Base-by-base conservation (phyloP, 2,888 invertebrate genomes). In the Trachelus troglodyta region DNA sequence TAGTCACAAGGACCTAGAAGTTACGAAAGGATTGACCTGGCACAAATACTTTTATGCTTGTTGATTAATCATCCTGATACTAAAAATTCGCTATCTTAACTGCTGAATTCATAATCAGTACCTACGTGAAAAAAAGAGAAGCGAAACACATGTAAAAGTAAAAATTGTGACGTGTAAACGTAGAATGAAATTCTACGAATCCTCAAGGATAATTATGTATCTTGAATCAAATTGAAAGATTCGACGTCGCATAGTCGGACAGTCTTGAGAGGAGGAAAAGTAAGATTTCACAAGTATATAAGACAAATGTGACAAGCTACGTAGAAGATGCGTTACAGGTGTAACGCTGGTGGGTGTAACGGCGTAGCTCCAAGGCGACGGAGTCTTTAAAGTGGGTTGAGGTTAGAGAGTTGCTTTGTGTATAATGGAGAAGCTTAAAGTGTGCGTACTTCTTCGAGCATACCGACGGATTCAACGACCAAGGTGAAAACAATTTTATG, bases 351-450 rank as follows among this genome's bases (percentile, higher is more conserved):
- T 40, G 40, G 40, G 69, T 33, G 79, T 80, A 81, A 81, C 80
- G 79, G 78, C 83, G 33, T 75, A 81, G 81, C 79, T 75, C 82
- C 85, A 87, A 87, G 86, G 87, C 81, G 76, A 85, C 76, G 80
- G 81, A 82, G 81, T 83, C 84, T 85, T 85, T 83, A 82, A 88
- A 89, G 88, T 88, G 83, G 88, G 88, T 89, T 87, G 89, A 89
- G 89, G 89, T 83, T 86, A 83, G 75, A 82, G 81, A 82, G 82
- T 81, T 79, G 81, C 71, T 71, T 71, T 31, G 31, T 12, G 34
- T 71, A 71, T 71, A 71, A 71, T 33, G 34, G 71, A 33, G 34
- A 33, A 11, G 33, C 12, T 12, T 31, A 71, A 23, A 23, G 74
- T 74, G 31, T 34, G 74, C 23, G 74, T 40, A 31, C 4, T 35